Evolutionary conservation across 2,797 vertebrate genomes (phyloP).

Genomic region (Eremophila alpestris): DNA sequence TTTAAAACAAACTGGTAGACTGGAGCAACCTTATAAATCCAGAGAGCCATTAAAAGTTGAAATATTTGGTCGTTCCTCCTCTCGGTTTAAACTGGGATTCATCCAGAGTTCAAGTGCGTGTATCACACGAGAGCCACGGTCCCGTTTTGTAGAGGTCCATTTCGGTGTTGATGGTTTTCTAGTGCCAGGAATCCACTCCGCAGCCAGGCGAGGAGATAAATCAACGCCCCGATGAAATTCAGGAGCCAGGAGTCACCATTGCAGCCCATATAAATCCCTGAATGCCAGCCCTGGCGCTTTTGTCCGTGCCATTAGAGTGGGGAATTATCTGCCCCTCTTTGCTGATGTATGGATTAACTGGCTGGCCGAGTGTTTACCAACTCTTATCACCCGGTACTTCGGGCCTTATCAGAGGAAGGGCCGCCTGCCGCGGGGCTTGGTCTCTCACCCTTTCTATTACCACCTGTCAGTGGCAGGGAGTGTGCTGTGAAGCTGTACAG

Average conservation of each 20-base stretch:
- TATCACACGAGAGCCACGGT: conserved; percentile 23
- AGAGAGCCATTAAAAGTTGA: conserved; percentile 50
- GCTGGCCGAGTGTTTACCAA: conserved; percentile 79
- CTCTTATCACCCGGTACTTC: conserved; percentile 84
- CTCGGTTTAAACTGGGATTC: conserved; percentile 46
- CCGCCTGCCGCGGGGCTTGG: conserved; percentile 79
- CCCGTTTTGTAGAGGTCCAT: conserved; percentile 9
- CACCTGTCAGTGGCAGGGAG: conserved; percentile 88
- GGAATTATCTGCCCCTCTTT: conserved; percentile 79
- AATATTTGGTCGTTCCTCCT: conserved; percentile 54
- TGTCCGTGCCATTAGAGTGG: conserved; percentile 69
- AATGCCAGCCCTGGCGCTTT: conserved; percentile 59
- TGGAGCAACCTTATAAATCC: conserved; percentile 59
- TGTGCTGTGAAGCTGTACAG: conserved; percentile 87
- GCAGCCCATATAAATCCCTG: conserved; percentile 78
- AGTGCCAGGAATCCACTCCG: conserved; percentile 67
- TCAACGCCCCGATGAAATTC: conserved; percentile 78
- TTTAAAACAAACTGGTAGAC: conserved; percentile 53
- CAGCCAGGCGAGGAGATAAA: conserved; percentile 72
- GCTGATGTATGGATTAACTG: conserved; percentile 79
- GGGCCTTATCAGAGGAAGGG: conserved; percentile 86
- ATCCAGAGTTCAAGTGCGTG: conserved; percentile 68
- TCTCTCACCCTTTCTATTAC: conserved; percentile 87
- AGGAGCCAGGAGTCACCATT: conserved; percentile 70
- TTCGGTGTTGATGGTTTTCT: conserved; percentile 20